A percentile compares a stretch with the other conserved stretches of the same genome.
These are phyloP conservation scores for Drosophila peninsularis DNA, from an alignment of 2,888 invertebrate genomes.

Conservation along the genomic window DNA sequence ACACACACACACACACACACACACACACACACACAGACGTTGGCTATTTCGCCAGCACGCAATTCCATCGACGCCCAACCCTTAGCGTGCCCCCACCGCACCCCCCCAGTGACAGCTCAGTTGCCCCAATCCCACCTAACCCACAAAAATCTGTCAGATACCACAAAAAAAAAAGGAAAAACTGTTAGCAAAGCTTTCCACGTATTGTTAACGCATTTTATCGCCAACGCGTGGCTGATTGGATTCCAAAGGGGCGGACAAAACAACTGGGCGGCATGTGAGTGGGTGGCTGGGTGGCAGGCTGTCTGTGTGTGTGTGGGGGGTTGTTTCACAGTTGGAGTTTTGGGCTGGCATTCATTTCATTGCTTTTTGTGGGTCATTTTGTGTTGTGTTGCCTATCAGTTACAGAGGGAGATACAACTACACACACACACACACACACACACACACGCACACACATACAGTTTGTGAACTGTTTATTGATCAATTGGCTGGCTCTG, in stretches of 20 bases:
- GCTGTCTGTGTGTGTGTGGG: conserved; percentile 10
- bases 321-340: conserved; percentile 6
- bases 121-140: conserved; percentile 36
- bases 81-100: background rate
- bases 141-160: conserved; percentile 80
- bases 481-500: conserved; percentile 51
- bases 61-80: conserved; percentile 21
- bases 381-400: conserved; percentile 64
- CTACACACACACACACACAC: conserved; percentile 7
- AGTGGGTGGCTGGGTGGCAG: conserved; percentile 9
- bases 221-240: conserved; percentile 82
- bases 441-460: background rate
- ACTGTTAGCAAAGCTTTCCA: conserved; percentile 79
- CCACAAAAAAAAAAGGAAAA: conserved; percentile 44
- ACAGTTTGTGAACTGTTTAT: conserved; percentile 42
- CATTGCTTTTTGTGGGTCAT: conserved; percentile 73
- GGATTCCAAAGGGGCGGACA: conserved; percentile 66
- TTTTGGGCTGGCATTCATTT: conserved; percentile 48
- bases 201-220: conserved; percentile 82
- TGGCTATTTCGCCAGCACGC: conserved; percentile 47
- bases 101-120: conserved; percentile 16
- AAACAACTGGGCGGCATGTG: conserved; percentile 13
- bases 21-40: conserved; percentile 7
- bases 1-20: background rate
- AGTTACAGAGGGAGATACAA: conserved; percentile 37